These are phyloP conservation scores for Agrochola litura DNA, from an alignment of 2,888 invertebrate genomes.

Conservation along the genomic window DNA sequence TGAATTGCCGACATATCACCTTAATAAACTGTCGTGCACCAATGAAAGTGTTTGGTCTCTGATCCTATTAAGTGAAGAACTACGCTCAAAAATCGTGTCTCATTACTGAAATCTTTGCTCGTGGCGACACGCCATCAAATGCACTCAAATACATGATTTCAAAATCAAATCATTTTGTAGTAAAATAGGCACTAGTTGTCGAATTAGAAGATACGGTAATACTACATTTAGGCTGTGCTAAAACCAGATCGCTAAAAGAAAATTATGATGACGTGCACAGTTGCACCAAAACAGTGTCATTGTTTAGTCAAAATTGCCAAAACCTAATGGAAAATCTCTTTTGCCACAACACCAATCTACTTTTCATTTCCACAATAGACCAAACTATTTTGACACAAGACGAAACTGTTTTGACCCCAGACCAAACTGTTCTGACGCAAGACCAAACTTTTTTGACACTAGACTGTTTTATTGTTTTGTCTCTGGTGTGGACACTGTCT, in stretches of 20 bases:
- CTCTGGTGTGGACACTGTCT: slow-evolving; percentile 14
- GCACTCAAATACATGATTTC: no score
- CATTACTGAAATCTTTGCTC: no score
- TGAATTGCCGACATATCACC: no score
- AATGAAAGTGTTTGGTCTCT: no score
- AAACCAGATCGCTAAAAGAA: neutral
- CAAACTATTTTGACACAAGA: neutral
- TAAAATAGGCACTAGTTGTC: neutral
- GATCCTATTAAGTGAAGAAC: neutral
- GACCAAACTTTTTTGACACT: neutral
- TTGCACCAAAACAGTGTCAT: neutral
- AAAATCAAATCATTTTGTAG: neutral
- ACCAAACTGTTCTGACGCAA: neutral
- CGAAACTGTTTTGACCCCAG: neutral
- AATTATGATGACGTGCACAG: neutral
- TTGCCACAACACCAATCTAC: neutral
- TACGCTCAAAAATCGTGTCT: neutral
- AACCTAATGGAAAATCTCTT: neutral
- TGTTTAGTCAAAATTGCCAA: neutral
- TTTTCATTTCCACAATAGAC: neutral
- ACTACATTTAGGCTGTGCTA: neutral
- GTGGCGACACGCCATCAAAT: neutral
- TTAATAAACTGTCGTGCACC: no score
- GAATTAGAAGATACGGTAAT: neutral
- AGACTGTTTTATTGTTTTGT: neutral